Percentiles rank a stretch among this genome's conserved stretches.
These are phyloP conservation scores for Drosophila affinis DNA, from an alignment of 2,888 invertebrate genomes.

Conservation along the genomic window DNA sequence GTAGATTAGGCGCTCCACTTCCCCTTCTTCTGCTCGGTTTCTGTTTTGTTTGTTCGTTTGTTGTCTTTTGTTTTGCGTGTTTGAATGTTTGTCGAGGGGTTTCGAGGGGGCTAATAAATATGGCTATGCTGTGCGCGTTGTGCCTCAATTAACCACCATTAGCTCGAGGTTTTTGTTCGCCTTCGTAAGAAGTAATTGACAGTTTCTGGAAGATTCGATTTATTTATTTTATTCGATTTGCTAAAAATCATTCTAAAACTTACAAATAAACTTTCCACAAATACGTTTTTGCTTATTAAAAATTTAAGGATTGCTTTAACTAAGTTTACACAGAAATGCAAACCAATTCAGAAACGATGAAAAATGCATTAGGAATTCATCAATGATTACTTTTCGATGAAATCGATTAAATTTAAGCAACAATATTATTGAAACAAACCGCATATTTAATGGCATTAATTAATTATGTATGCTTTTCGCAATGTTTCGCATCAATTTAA, in stretches of 20 bases:
- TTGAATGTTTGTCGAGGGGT: conserved; percentile 27
- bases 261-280: neutral
- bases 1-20: conserved; percentile 68
- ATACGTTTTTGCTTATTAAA: too few species aligned
- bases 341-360: neutral
- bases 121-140: conserved; percentile 47
- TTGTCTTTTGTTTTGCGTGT: neutral
- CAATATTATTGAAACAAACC: neutral
- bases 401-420: neutral
- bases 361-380: neutral
- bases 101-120: conserved; percentile 16
- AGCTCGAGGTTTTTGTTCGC: neutral
- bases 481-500: too few species aligned
- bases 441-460: neutral
- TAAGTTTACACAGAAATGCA: neutral
- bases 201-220: neutral
- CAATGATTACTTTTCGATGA: neutral
- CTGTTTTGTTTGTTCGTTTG: conserved; percentile 10
- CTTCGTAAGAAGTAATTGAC: neutral
- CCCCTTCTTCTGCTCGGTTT: conserved; percentile 25
- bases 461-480: neutral
- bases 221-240: too few species aligned
- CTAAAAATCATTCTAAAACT: too few species aligned
- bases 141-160: conserved; percentile 68
- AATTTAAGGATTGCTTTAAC: neutral